phyloP scores from a whole-genome alignment of 2,113 vertebrate genomes.

The Pseudorhombus dupliciocellatus region DNA sequence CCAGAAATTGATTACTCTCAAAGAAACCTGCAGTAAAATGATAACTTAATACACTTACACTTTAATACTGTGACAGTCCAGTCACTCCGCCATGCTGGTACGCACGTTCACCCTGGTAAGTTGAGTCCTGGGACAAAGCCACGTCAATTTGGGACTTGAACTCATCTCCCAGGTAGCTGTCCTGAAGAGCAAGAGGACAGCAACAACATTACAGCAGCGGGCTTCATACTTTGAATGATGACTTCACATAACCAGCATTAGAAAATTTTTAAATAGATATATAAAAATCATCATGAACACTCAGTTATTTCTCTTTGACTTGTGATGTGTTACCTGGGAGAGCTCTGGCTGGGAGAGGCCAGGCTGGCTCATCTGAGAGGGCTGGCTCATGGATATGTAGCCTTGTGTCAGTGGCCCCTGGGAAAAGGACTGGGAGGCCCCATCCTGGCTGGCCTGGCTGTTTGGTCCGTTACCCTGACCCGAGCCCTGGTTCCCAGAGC shows the following conservation, averaged over 20 bases:
- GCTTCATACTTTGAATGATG: no score
- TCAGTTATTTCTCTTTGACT: neutral
- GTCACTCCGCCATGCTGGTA: constrained; percentile 99
- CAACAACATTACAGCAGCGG: neutral
- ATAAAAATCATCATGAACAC: neutral
- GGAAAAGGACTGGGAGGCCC: constrained; percentile 95
- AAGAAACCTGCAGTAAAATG: neutral
- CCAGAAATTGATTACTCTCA: neutral
- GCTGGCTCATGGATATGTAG: constrained; percentile 99
- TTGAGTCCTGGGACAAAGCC: constrained; percentile 98
- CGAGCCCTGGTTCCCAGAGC: constrained; percentile 84
- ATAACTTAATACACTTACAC: constrained; percentile 82
- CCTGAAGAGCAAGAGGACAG: constrained; percentile 78
- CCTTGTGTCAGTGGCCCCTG: constrained; percentile 98
- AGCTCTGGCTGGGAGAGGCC: constrained; percentile 97
- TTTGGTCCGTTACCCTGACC: constrained; percentile 84
- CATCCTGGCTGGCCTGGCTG: constrained; percentile 95
- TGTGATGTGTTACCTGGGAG: constrained; percentile 86
- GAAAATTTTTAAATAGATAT: no score
- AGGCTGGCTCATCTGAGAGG: constrained; percentile 99
- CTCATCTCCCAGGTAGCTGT: constrained; percentile 99
- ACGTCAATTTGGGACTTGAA: constrained; percentile 99
- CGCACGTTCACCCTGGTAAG: constrained; percentile 98
- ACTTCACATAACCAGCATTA: no score
- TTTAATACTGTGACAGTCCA: constrained; percentile 99